Conservation (phyloP, 2,797 vertebrate species). For the Chrosomus eos region DNA sequence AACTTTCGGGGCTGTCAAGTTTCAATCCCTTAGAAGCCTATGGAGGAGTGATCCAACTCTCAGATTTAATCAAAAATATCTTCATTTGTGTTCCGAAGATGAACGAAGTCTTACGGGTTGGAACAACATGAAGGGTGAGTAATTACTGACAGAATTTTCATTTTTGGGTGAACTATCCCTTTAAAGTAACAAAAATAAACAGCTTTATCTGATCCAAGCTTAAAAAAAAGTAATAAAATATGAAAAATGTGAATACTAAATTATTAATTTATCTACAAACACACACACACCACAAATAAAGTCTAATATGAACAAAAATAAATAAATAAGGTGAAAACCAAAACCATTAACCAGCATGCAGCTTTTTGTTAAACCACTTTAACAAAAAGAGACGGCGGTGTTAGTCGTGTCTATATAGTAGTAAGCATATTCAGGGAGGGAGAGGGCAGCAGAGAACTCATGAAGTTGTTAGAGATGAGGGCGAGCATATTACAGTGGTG, state of each 20-base stretch:
- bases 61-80: too few relatives aligned
- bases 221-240: not conserved
- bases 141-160: too few relatives aligned
- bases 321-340: slow-evolving; percentile 37
- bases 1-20: too few relatives aligned
- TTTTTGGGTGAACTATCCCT: too few relatives aligned
- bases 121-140: too few relatives aligned
- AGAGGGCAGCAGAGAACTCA: slow-evolving; percentile 67
- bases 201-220: not conserved
- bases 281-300: slow-evolving; percentile 79
- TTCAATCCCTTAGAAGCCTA: too few relatives aligned
- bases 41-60: too few relatives aligned
- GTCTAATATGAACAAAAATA: slow-evolving; percentile 71
- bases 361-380: slow-evolving; percentile 79
- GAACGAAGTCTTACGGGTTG: too few relatives aligned
- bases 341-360: slow-evolving; percentile 75
- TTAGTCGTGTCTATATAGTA: slow-evolving; percentile 77
- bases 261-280: slow-evolving; percentile 80
- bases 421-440: slow-evolving; percentile 68
- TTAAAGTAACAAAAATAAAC: slow-evolving; percentile 68
- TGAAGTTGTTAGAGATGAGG: slow-evolving; percentile 83
- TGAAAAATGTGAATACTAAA: not conserved
- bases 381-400: slow-evolving; percentile 81
- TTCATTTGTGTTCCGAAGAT: too few relatives aligned
- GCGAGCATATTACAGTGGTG: slow-evolving; percentile 88